Evolutionary conservation across 2,113 vertebrate genomes (phyloP).

Genomic region (Typhlomys cinereus): DNA sequence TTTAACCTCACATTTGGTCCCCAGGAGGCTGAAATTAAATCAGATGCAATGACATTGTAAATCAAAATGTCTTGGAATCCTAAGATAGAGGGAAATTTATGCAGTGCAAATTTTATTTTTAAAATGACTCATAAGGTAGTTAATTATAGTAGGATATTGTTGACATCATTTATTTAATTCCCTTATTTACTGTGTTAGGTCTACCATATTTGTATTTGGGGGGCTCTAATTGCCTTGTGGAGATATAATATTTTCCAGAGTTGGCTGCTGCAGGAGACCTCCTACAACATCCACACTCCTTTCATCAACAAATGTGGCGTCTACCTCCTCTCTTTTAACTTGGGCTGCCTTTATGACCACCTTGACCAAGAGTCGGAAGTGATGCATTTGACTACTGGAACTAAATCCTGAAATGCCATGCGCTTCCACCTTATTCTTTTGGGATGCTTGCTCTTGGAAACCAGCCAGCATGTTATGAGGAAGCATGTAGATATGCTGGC

Average conservation of each 20-base stretch:
- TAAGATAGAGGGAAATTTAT: slow-evolving; percentile 39
- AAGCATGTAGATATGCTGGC: not conserved
- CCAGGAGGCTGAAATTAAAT: slow-evolving; percentile 56
- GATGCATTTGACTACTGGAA: not conserved
- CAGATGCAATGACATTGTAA: slow-evolving; percentile 50
- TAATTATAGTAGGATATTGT: slow-evolving; percentile 74
- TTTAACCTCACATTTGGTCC: slow-evolving; percentile 50
- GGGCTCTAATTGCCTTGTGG: not conserved
- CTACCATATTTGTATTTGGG: slow-evolving; percentile 56
- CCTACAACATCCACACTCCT: not conserved
- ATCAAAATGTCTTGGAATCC: slow-evolving; percentile 47
- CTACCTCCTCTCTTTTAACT: not conserved
- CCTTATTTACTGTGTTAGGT: slow-evolving; percentile 71
- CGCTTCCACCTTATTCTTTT: not conserved
- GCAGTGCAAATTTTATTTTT: slow-evolving; percentile 57
- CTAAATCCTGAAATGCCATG: not conserved
- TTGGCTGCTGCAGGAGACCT: not conserved
- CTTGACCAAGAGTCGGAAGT: slow-evolving; percentile 12
- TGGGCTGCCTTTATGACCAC: not conserved
- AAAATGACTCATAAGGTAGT: slow-evolving; percentile 72
- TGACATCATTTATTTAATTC: not conserved
- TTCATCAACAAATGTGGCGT: not conserved
- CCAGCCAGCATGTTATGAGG: not conserved
- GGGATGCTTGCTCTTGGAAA: not conserved
- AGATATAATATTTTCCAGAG: slow-evolving; percentile 38